Conservation (phyloP, 1,140 invertebrate genomes). For the Centruroides sculpturatus region DNA sequence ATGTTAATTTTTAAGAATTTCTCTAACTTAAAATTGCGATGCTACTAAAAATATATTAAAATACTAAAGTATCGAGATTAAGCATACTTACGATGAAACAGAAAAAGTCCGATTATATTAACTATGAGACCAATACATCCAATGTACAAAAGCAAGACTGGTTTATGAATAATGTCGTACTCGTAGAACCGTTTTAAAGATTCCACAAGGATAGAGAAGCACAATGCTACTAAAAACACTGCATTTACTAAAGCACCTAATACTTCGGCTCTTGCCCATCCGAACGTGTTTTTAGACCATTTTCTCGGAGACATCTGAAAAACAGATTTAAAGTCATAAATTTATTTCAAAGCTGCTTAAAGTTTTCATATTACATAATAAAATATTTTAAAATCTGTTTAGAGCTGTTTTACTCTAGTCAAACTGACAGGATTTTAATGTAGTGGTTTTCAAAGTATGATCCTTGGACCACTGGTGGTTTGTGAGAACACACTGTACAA, state of each 20-base stretch:
- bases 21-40: too few relatives aligned
- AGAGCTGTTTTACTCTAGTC: too few relatives aligned
- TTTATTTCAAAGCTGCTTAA: too few relatives aligned
- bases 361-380: too few relatives aligned
- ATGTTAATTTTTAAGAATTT: too few relatives aligned
- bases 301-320: constrained; percentile 24
- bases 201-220: constrained; percentile 41
- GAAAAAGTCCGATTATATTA: constrained; percentile 37
- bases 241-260: constrained; percentile 41
- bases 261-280: constrained; percentile 43
- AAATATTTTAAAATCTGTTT: too few relatives aligned
- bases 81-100: constrained; percentile 29
- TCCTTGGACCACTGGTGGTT: too few relatives aligned
- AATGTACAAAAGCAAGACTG: constrained; percentile 35
- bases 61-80: too few relatives aligned
- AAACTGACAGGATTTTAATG: too few relatives aligned
- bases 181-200: constrained; percentile 27
- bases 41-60: too few relatives aligned
- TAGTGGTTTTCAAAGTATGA: too few relatives aligned
- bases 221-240: constrained; percentile 40
- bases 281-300: constrained; percentile 37
- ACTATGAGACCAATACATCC: constrained; percentile 35
- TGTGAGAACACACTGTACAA: too few relatives aligned
- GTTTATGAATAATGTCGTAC: constrained; percentile 42
- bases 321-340: background rate